phyloP scores from a whole-genome alignment of 2,797 vertebrate genomes.

The Cyprinodon diabolis region DNA sequence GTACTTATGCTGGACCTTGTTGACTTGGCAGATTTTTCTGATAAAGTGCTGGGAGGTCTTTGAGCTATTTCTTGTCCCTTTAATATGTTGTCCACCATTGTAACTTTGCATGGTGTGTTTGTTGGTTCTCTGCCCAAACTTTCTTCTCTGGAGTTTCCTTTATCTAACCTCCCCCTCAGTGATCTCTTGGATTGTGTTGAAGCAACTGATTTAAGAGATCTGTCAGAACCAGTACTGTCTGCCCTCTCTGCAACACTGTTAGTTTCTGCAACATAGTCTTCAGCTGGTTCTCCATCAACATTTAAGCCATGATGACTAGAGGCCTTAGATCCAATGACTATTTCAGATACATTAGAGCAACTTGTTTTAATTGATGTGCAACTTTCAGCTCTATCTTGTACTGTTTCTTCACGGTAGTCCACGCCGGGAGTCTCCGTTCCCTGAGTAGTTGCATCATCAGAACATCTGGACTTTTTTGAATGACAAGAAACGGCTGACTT shows the following conservation, averaged over 20 bases:
- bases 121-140: slow-evolving; percentile 8
- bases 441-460: slow-evolving; percentile 36
- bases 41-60: slow-evolving; percentile 40
- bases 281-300: slow-evolving; percentile 2
- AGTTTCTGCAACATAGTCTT: slow-evolving; percentile 10
- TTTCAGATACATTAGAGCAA: slow-evolving; percentile 37
- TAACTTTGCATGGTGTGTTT: too few relatives aligned
- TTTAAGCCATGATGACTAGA: slow-evolving; percentile 20
- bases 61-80: slow-evolving; percentile 31
- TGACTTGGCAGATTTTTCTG: slow-evolving; percentile 60
- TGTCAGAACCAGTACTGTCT: slow-evolving; percentile 34
- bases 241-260: slow-evolving; percentile 10
- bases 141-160: slow-evolving; percentile 22
- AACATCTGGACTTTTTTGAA: slow-evolving; percentile 51
- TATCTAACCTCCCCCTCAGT: not conserved
- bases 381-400: slow-evolving; percentile 50
- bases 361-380: slow-evolving; percentile 43
- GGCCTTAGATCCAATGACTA: slow-evolving; percentile 24
- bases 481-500: slow-evolving; percentile 56
- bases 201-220: slow-evolving; percentile 22
- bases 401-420: slow-evolving; percentile 26
- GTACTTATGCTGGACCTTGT: slow-evolving; percentile 40
- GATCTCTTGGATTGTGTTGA: slow-evolving; percentile 33
- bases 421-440: slow-evolving; percentile 15
- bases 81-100: too few relatives aligned